These are phyloP conservation scores for Sussaba pulchella DNA, from an alignment of 2,888 invertebrate species.

Conservation along the genomic window DNA sequence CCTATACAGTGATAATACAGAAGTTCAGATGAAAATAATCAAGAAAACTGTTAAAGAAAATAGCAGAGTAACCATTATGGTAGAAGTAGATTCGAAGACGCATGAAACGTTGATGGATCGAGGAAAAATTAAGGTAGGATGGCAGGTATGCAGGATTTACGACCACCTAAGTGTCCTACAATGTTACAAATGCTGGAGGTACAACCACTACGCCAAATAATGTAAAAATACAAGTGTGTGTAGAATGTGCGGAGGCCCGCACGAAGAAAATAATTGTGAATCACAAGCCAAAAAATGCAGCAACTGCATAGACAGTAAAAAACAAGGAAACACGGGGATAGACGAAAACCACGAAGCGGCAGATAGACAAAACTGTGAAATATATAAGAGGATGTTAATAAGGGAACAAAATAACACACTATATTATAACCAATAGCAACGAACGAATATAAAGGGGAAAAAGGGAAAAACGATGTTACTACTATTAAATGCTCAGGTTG, in stretches of 20 bases:
- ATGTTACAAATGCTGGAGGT: neutral
- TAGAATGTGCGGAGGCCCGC: neutral
- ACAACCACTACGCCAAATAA: neutral
- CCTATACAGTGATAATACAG: neutral
- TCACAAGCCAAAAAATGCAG: constrained; percentile 37
- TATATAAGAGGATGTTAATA: constrained; percentile 27
- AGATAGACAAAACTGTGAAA: constrained; percentile 28
- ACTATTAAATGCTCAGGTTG: constrained; percentile 39
- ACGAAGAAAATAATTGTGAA: neutral
- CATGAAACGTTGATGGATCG: neutral
- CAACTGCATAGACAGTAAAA: constrained; percentile 43
- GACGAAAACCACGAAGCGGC: constrained; percentile 32
- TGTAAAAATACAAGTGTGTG: neutral
- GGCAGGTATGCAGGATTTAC: neutral
- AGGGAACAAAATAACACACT: constrained; percentile 27
- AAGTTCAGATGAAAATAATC: neutral
- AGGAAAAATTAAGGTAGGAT: neutral
- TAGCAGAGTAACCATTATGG: neutral
- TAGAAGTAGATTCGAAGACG: neutral
- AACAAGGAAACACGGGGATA: constrained; percentile 22
- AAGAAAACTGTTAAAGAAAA: neutral
- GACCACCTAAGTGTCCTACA: neutral
- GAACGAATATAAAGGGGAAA: neutral
- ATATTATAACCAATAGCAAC: constrained; percentile 29
- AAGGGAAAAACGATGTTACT: neutral